Evolutionary conservation across 2,113 vertebrate species (phyloP), one percentile per base, ranked within the genome.

Genomic region (Manacus vitellinus): DNA sequence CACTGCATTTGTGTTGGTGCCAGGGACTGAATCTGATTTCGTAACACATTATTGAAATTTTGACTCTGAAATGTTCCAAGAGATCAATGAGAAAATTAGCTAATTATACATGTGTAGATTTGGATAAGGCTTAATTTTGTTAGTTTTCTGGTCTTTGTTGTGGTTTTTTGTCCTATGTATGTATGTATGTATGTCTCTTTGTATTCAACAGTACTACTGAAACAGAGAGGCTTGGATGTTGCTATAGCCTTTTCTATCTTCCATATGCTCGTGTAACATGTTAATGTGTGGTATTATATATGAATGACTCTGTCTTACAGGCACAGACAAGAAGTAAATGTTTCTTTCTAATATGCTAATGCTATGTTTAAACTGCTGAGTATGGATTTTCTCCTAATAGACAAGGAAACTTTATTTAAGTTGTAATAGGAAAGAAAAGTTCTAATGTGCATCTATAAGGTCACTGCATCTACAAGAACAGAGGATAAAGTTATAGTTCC

Each of bases 361-460:
- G 7, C 14, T 73, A 66, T 58, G 22, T 67, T 91, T 43, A 91
- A 78, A 39, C 58, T 85, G 85, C 78, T 90, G 66, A 94, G 90
- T 73, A 74, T 71, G n/a, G 11, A 46, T 39, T 43, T 94, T 94
- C 80, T 92, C 85, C 77, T 94, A 74, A 87, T 54, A 86, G 85
- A 88, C 80, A 71, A 76, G 54, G 70, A 72, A 49, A 37, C 15
- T 81, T 93, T 63, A 37, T n/a, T 74, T 65, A 94, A 68, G 43
- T 82, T 44, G 78, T 95, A 55, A 54, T 65, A 37, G 91, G 81
- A 96, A 68, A 55, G 35, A 81, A 77, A 95, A 89, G 58, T 93
- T 90, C n/a, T 84, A 59, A 18, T 94, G 85, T 55, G 13, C 27
- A 39, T 39, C 27, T 68, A 16, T 22, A 84, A 51, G 76, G 86